Evolutionary conservation across 2,113 vertebrate genomes (phyloP).

Genomic region (Emberiza fucata): DNA sequence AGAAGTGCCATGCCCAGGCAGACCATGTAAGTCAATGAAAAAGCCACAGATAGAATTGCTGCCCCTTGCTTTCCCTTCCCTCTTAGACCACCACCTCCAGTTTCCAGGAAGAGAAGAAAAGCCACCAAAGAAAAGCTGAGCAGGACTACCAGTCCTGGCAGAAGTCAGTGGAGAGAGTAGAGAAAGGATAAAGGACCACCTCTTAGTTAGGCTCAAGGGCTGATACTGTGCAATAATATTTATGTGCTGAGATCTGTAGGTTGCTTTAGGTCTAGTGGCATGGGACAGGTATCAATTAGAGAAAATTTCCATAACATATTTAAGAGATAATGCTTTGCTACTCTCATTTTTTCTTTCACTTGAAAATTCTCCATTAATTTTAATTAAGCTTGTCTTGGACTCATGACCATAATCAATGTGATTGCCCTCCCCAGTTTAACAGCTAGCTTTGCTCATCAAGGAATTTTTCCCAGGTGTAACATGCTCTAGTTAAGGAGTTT

Average conservation of each 20-base stretch:
- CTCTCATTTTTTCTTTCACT: not conserved
- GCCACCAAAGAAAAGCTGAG: not conserved
- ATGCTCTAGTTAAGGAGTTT: not conserved
- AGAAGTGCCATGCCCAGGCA: not conserved
- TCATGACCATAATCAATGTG: conserved; percentile 30
- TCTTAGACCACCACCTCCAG: not conserved
- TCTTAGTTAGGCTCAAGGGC: not conserved
- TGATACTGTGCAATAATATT: not conserved
- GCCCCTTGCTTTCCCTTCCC: not conserved
- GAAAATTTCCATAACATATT: conserved; percentile 22
- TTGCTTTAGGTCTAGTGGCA: not conserved
- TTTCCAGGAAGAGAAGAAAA: not conserved
- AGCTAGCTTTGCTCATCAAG: conserved; percentile 31
- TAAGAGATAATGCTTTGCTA: not conserved
- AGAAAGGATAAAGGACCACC: not conserved
- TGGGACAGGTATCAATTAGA: conserved; percentile 18
- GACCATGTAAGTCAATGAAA: not conserved
- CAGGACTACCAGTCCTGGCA: not conserved
- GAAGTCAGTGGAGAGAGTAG: not conserved
- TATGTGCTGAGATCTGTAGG: not conserved
- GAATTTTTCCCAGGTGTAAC: conserved; percentile 25
- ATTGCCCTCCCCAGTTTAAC: not conserved
- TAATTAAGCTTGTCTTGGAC: conserved; percentile 53
- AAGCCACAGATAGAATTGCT: not conserved
- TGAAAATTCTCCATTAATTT: conserved; percentile 41